Base-by-base conservation (phyloP, 37 sponge, comb jelly and placozoan genomes). In the Dysidea cf. avara region DNA sequence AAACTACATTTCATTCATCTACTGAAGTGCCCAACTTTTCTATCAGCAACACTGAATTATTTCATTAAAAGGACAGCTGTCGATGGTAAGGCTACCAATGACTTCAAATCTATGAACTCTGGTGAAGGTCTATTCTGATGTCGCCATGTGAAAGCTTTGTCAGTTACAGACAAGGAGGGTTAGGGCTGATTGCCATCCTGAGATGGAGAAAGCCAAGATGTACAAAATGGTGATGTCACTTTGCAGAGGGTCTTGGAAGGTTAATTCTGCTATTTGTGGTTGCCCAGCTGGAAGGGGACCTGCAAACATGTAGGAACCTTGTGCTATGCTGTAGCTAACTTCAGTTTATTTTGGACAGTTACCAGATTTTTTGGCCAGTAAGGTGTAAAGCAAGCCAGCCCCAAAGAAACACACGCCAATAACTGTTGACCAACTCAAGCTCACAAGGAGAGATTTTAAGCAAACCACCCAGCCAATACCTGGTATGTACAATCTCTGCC, bases 261-360 rank as follows among this genome's bases (percentile, higher is more conserved):
- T 83, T 17, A 11, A 60, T 31, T 36, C 65, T 63, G 72, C 77
- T 50, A 36, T 61, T 38, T 83, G 84, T 83, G 72, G 72, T 30
- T 83, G 84, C 46, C 72, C 84, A 31, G 81, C 72, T 54, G 72
- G 81, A 32, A 62, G 24, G 51, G 72, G 81, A 22, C 81, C 46
- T 5, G 46, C 7, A 12, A 5, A 43, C 46, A 43, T 53, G 68
- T 83, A 52, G 84, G 52, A 29, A 76, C 84, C 21, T 26, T 80
- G 62, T 80, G 81, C 55, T 80, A 80, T 71, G 46, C 53, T 43
- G 17, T 48, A 59, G 37, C 35, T 59, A 18, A 50, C 25, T 46
- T 43, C 46, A 37, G 63, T 61, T n/a, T n/a, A 13, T 55, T 16
- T n/a, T 60, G 63, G 75, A 25, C 28, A 22, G 40, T 21, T 74